These are phyloP conservation scores for Tamandua tetradactyla DNA, from an alignment of 2,797 vertebrate genomes.

Conservation along the genomic window DNA sequence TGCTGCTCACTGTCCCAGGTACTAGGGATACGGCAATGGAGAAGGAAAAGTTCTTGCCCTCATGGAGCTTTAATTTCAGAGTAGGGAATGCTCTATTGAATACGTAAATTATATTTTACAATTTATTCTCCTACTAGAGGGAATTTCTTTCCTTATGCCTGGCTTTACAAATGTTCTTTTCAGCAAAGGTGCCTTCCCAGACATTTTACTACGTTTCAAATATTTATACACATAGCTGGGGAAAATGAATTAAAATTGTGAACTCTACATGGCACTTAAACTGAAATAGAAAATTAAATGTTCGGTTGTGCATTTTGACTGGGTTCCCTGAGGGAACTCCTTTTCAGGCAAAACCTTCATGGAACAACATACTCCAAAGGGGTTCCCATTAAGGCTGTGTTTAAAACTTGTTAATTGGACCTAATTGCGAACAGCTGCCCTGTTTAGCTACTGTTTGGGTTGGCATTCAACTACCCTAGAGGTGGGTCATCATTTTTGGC, in stretches of 20 bases:
- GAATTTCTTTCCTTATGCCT: neutral
- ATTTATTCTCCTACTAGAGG: neutral
- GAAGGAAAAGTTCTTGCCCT: neutral
- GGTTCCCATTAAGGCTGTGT: conserved; percentile 32
- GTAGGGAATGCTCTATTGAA: neutral
- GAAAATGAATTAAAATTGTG: conserved; percentile 51
- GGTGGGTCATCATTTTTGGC: conserved; percentile 66
- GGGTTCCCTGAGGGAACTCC: conserved; percentile 46
- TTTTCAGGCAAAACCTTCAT: conserved; percentile 62
- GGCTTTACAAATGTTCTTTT: conserved; percentile 32
- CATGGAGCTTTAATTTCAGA: neutral
- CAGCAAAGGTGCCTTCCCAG: conserved; percentile 40
- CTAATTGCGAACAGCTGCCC: conserved; percentile 81
- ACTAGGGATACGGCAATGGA: neutral
- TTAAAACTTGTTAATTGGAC: conserved; percentile 81
- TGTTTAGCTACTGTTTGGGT: conserved; percentile 76
- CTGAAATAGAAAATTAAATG: conserved; percentile 49
- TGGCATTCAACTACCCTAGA: conserved; percentile 70
- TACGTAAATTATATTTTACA: neutral
- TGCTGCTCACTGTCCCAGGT: neutral
- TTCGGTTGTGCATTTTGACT: conserved; percentile 35
- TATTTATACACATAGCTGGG: neutral
- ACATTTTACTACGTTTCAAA: conserved; percentile 20
- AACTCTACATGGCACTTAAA: neutral
- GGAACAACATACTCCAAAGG: conserved; percentile 63